These are phyloP conservation scores for Psilanteris sp. DNA, from an alignment of 1,140 invertebrate genomes.

Conservation along the genomic window DNA sequence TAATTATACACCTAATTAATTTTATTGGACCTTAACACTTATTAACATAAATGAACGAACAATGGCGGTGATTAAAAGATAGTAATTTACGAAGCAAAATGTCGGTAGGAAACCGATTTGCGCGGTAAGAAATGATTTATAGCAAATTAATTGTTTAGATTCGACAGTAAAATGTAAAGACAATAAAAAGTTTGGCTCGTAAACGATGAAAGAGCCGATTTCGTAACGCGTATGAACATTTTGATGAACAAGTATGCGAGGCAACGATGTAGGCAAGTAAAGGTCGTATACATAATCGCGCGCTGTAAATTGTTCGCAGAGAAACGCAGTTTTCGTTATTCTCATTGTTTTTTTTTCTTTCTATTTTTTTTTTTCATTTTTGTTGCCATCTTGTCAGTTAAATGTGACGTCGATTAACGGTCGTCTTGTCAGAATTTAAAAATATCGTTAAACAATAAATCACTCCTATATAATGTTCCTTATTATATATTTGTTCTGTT, in stretches of 20 bases:
- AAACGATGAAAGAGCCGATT: conserved; percentile 40
- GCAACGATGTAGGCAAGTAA: conserved; percentile 44
- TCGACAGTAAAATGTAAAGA: conserved; percentile 11
- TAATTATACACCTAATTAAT: conserved; percentile 21
- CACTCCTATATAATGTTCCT: conserved; percentile 36
- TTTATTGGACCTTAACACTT: conserved; percentile 1
- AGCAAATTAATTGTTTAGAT: conserved; percentile 47
- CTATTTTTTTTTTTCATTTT: too few relatives aligned
- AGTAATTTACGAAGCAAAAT: conserved; percentile 18
- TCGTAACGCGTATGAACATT: conserved; percentile 36
- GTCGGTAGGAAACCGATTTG: neutral
- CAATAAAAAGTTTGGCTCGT: conserved; percentile 32
- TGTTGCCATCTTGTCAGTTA: conserved; percentile 48
- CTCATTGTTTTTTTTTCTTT: conserved; percentile 59
- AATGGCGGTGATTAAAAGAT: conserved; percentile 12
- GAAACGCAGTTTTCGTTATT: conserved; percentile 47
- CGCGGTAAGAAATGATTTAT: conserved; percentile 31
- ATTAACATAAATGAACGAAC: conserved; percentile 29
- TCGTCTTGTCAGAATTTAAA: conserved; percentile 53
- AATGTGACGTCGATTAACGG: conserved; percentile 57
- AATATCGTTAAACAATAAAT: conserved; percentile 55
- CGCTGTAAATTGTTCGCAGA: conserved; percentile 48
- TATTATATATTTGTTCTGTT: conserved; percentile 58
- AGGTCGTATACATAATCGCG: conserved; percentile 55
- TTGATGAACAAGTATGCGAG: conserved; percentile 45